phyloP scores from a whole-genome alignment of 2,113 vertebrate genomes.

The Connochaetes taurinus region DNA sequence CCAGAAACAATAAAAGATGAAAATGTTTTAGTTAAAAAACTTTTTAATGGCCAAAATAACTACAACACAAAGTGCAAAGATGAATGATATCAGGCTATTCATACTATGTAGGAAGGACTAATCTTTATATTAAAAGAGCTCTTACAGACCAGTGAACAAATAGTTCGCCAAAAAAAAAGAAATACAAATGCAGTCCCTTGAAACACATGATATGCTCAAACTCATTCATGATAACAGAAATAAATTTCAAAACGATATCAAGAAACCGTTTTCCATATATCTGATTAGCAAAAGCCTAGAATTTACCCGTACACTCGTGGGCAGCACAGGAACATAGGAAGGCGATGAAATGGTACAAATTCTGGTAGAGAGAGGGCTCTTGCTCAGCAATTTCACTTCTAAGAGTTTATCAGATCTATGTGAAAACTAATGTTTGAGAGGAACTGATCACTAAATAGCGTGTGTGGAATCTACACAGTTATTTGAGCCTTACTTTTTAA shows the following conservation, averaged over 20 bases:
- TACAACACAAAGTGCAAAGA: background rate
- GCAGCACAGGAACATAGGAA: background rate
- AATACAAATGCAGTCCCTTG: background rate
- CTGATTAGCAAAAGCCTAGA: background rate
- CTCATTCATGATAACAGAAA: background rate
- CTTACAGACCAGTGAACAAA: background rate
- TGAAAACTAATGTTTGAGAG: background rate
- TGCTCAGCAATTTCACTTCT: background rate
- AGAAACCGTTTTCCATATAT: background rate
- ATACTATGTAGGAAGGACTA: rapidly evolving
- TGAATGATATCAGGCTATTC: rapidly evolving
- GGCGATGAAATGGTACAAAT: rapidly evolving
- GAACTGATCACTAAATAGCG: background rate
- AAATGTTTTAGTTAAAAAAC: background rate
- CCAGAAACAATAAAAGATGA: background rate
- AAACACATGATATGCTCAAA: background rate
- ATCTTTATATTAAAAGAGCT: background rate
- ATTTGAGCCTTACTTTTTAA: conserved; percentile 56
- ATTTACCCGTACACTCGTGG: rapidly evolving
- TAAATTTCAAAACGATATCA: background rate
- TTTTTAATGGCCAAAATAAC: background rate
- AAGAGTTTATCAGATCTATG: background rate
- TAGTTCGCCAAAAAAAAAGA: background rate
- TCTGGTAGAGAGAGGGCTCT: background rate
- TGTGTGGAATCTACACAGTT: conserved; percentile 2